These are phyloP conservation scores for Chaetodon trifasciatus DNA, from an alignment of 2,797 vertebrate species.

Conservation along the genomic window DNA sequence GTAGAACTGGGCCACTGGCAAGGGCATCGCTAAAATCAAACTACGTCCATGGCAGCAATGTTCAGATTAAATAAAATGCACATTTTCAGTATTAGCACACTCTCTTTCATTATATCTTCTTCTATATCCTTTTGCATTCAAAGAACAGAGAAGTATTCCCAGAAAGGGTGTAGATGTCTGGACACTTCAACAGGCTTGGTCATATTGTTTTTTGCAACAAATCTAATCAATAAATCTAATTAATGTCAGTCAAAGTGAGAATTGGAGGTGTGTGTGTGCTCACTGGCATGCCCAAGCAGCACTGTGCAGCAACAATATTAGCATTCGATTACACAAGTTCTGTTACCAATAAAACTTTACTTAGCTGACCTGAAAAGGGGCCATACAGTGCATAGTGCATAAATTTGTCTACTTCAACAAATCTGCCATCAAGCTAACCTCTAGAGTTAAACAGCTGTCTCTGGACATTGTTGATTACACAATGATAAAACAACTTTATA, in stretches of 20 bases:
- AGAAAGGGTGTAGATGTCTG: not conserved
- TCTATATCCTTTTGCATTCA: not conserved
- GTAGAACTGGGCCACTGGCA: slow-evolving; percentile 57
- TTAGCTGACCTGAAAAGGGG: not conserved
- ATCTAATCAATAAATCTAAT: not conserved
- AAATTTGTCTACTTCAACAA: not conserved
- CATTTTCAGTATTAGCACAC: not conserved
- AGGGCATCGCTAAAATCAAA: slow-evolving; percentile 54
- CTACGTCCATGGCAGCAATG: slow-evolving; percentile 21
- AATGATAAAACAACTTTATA: not conserved
- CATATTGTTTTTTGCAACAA: not conserved
- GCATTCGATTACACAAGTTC: not conserved
- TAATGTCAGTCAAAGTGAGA: not conserved
- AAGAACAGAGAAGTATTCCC: not conserved
- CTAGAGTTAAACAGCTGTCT: not conserved
- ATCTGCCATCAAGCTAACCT: not conserved
- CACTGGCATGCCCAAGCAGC: not conserved
- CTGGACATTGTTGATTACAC: not conserved
- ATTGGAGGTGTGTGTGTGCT: not conserved
- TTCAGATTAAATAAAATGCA: not conserved
- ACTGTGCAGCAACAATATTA: not conserved
- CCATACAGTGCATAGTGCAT: too few relatives aligned
- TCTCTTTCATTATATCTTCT: not conserved
- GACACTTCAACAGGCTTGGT: not conserved
- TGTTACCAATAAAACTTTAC: not conserved